These are phyloP conservation scores for Danaus plexippus DNA, from an alignment of 1,140 invertebrate species.

Conservation along the genomic window DNA sequence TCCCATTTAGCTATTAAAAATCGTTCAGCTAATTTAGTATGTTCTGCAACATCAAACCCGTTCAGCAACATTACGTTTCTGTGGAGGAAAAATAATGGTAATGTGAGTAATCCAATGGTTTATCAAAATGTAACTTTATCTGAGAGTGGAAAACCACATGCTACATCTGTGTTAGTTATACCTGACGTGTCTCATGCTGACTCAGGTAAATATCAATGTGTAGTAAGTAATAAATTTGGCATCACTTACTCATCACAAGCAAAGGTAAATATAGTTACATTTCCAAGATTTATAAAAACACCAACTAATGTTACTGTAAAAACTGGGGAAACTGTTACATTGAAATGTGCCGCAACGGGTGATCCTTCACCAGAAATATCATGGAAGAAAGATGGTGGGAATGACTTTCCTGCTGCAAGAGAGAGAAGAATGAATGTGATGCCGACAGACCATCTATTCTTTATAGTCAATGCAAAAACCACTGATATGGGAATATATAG, in stretches of 20 bases:
- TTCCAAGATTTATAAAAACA: constrained; percentile 88
- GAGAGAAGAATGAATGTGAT: constrained; percentile 95
- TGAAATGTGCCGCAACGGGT: constrained; percentile 93
- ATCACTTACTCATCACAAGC: constrained; percentile 91
- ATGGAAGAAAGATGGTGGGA: constrained; percentile 95
- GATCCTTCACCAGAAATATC: constrained; percentile 90
- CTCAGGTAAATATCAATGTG: constrained; percentile 93
- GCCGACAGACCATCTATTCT: constrained; percentile 91
- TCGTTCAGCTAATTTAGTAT: constrained; percentile 84
- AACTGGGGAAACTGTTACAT: constrained; percentile 86
- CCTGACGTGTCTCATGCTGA: constrained; percentile 81
- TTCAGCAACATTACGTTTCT: constrained; percentile 80
- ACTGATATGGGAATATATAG: constrained; percentile 93
- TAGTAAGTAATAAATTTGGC: constrained; percentile 91
- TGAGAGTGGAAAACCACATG: constrained; percentile 71
- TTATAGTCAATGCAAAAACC: constrained; percentile 91
- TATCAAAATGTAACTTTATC: constrained; percentile 59
- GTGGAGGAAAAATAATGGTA: constrained; percentile 92
- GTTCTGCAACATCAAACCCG: constrained; percentile 79
- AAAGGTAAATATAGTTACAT: constrained; percentile 88
- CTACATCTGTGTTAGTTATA: constrained; percentile 80
- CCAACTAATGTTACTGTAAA: constrained; percentile 88
- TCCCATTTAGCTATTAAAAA: constrained; percentile 88
- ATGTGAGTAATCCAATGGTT: constrained; percentile 72
- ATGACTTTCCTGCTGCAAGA: constrained; percentile 94